These are phyloP conservation scores for Castor canadensis DNA, from an alignment of 2,113 vertebrate species.

Conservation along the genomic window DNA sequence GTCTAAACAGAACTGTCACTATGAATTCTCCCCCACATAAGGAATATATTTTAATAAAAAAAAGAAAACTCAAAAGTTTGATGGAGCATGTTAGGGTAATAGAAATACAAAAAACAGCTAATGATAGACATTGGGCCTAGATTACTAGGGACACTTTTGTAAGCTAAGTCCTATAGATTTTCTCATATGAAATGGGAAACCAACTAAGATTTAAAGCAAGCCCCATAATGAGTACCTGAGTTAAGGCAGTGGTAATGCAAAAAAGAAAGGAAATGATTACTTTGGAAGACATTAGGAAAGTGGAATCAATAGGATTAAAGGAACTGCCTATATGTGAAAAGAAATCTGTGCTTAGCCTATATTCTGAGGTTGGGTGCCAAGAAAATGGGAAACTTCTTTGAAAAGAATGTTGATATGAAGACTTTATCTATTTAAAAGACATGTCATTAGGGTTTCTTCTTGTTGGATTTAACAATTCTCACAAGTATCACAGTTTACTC, in stretches of 20 bases:
- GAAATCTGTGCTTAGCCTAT: background rate
- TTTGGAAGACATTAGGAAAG: conserved; percentile 39
- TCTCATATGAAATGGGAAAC: conserved; percentile 23
- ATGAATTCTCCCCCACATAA: too few species aligned
- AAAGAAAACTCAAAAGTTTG: background rate
- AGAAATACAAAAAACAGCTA: background rate
- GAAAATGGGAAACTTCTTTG: background rate
- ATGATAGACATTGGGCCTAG: background rate
- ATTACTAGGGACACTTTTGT: background rate
- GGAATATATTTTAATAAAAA: too few species aligned
- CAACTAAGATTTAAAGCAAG: conserved; percentile 36
- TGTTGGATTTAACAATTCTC: conserved; percentile 16
- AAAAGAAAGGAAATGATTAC: conserved; percentile 50
- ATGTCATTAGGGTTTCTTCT: background rate
- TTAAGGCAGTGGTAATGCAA: background rate
- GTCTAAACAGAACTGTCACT: too few species aligned
- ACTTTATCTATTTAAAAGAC: background rate
- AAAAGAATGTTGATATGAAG: background rate
- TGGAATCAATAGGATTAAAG: background rate
- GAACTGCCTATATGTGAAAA: background rate
- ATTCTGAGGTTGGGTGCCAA: background rate
- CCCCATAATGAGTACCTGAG: conserved; percentile 13
- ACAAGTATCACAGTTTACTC: background rate
- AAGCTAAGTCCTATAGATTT: conserved; percentile 29
- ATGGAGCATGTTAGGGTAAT: background rate